Evolutionary conservation across 2,888 invertebrate genomes (phyloP).

Genomic region (Morpho achilles): DNA sequence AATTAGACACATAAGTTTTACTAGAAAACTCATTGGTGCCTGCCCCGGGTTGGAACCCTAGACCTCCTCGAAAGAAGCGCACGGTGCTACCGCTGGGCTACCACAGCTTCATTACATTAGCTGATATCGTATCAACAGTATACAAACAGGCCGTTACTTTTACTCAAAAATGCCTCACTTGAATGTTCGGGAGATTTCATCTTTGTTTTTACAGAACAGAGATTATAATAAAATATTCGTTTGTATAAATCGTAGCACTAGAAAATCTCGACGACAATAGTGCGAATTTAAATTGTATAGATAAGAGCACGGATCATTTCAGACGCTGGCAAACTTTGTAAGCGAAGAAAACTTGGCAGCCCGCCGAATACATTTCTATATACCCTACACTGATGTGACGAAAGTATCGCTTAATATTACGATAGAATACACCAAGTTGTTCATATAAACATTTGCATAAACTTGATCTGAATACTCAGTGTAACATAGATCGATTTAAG

Average conservation of each 20-base stretch:
- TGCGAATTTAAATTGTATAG: slow-evolving; percentile 17
- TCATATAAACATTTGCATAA: too few relatives aligned
- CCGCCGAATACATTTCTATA: slow-evolving; percentile 86
- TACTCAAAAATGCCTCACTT: too few relatives aligned
- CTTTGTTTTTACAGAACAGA: not conserved
- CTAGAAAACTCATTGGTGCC: too few relatives aligned
- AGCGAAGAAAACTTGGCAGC: slow-evolving; percentile 86
- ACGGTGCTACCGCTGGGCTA: too few relatives aligned
- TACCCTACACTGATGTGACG: slow-evolving; percentile 88
- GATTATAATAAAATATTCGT: not conserved
- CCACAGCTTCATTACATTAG: too few relatives aligned
- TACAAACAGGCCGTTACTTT: too few relatives aligned
- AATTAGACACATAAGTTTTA: too few relatives aligned
- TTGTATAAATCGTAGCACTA: slow-evolving; percentile 17
- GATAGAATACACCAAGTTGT: not conserved
- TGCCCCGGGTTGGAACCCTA: too few relatives aligned
- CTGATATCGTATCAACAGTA: too few relatives aligned
- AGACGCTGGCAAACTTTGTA: slow-evolving; percentile 89
- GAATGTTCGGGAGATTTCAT: not conserved
- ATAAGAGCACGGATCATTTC: slow-evolving; percentile 33
- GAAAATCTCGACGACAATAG: slow-evolving; percentile 9
- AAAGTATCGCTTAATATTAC: slow-evolving; percentile 85
- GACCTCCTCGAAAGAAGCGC: too few relatives aligned
- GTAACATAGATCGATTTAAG: too few relatives aligned
- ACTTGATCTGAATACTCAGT: too few relatives aligned